Evolutionary conservation across 2,888 invertebrate genomes (phyloP).

Genomic region (Heliconius sara): DNA sequence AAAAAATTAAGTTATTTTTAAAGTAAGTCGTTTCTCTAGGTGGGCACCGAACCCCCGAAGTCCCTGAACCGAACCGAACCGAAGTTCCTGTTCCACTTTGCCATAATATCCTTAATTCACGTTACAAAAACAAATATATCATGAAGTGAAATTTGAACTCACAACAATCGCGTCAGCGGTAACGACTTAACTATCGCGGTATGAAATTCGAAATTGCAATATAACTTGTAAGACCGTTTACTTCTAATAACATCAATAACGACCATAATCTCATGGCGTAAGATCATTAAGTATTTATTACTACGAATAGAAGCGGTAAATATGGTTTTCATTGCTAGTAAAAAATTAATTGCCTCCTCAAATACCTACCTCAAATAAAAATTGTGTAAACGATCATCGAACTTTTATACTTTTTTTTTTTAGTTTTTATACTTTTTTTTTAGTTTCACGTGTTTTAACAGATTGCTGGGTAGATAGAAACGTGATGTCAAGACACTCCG

Average conservation of each 20-base stretch:
- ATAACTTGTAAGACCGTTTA: conserved; percentile 8
- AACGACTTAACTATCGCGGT: background rate
- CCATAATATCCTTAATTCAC: background rate
- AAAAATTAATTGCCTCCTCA: conserved; percentile 62
- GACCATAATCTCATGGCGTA: conserved; percentile 31
- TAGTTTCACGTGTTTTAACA: background rate
- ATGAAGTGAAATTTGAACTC: background rate
- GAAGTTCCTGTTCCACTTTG: too few relatives aligned
- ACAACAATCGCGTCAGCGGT: background rate
- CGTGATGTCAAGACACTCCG: background rate
- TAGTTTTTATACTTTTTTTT: background rate
- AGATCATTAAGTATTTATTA: conserved; percentile 52
- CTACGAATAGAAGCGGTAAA: conserved; percentile 53
- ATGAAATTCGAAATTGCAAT: conserved; percentile 1
- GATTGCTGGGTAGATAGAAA: background rate
- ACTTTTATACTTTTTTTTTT: background rate
- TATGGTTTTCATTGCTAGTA: conserved; percentile 66
- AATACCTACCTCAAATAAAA: conserved; percentile 47
- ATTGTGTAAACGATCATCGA: conserved; percentile 41
- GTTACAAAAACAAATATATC: background rate
- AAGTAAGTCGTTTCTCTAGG: too few relatives aligned
- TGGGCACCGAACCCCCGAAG: too few relatives aligned
- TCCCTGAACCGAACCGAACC: too few relatives aligned
- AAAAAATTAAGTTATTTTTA: too few relatives aligned
- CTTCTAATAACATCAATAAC: conserved; percentile 18